phyloP scores from a whole-genome alignment of 53 echinoderm and acorn worm genomes.

The Arbacia lixula region DNA sequence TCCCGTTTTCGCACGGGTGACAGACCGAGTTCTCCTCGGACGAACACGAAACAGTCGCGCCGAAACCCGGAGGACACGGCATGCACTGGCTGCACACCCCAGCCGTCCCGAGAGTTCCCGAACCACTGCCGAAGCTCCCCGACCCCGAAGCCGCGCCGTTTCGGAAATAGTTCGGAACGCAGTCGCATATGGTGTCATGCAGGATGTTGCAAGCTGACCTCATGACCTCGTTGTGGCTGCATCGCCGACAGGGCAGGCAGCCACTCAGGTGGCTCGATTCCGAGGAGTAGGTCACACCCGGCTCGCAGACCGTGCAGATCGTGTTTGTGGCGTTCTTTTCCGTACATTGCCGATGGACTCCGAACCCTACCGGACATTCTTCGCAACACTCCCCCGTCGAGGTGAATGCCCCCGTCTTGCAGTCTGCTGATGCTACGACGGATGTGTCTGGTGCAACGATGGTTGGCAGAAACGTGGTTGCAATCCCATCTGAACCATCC shows the following conservation, averaged over 20 bases:
- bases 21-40: constrained; percentile 69
- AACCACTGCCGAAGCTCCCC: neutral
- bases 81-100: constrained; percentile 84
- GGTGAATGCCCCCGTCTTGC: constrained; percentile 59
- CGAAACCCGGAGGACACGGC: constrained; percentile 91
- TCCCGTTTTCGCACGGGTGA: constrained; percentile 69
- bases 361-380: constrained; percentile 75
- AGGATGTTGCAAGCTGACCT: constrained; percentile 62
- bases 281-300: constrained; percentile 67
- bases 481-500: neutral
- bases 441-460: neutral
- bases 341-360: constrained; percentile 73
- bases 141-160: neutral
- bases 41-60: constrained; percentile 73
- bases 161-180: constrained; percentile 63
- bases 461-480: neutral
- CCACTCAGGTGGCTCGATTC: constrained; percentile 57
- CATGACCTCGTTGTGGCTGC: constrained; percentile 67
- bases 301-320: constrained; percentile 62
- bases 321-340: constrained; percentile 68
- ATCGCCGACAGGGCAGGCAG: constrained; percentile 70
- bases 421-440: constrained; percentile 12
- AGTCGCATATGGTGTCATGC: constrained; percentile 80
- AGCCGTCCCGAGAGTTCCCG: neutral
- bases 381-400: constrained; percentile 79